These are phyloP conservation scores for Speoplatyrhinus poulsoni DNA, from an alignment of 2,113 vertebrate genomes.

Conservation along the genomic window DNA sequence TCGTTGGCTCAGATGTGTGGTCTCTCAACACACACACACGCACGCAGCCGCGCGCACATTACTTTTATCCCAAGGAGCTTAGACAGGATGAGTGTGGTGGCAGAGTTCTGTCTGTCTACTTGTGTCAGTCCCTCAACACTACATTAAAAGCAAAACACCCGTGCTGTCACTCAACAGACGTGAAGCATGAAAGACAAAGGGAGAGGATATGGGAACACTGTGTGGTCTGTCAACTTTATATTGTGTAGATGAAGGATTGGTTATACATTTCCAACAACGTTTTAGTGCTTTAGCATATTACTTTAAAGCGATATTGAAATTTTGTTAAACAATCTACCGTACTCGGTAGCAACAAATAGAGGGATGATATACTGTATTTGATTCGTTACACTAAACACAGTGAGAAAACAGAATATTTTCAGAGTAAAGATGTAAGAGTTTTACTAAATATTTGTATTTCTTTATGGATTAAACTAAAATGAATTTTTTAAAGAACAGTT, in stretches of 20 bases:
- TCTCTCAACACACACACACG: too few relatives aligned
- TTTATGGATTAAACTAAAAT: too few relatives aligned
- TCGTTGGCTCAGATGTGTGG: too few relatives aligned
- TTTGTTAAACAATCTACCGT: too few relatives aligned
- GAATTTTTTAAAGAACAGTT: too few relatives aligned
- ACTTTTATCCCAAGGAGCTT: not conserved
- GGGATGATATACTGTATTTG: too few relatives aligned
- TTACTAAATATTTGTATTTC: too few relatives aligned
- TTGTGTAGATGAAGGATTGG: slow-evolving; percentile 27
- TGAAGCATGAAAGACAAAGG: slow-evolving; percentile 22
- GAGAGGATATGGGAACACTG: slow-evolving; percentile 9
- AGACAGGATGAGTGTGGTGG: not conserved
- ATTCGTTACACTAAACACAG: too few relatives aligned
- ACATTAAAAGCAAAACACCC: slow-evolving; percentile 45
- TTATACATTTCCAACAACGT: not conserved
- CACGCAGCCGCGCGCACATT: too few relatives aligned
- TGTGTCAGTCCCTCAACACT: slow-evolving; percentile 20
- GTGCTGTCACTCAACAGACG: slow-evolving; percentile 43
- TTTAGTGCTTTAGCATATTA: not conserved
- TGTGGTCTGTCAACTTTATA: not conserved
- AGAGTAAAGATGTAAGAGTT: too few relatives aligned
- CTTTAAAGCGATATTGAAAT: not conserved
- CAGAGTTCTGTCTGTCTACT: slow-evolving; percentile 43
- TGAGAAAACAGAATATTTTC: too few relatives aligned
- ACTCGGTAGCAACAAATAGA: too few relatives aligned